Conservation (phyloP, 64 coral and sea anemone genomes). For the Dendronephthya gigantea region DNA sequence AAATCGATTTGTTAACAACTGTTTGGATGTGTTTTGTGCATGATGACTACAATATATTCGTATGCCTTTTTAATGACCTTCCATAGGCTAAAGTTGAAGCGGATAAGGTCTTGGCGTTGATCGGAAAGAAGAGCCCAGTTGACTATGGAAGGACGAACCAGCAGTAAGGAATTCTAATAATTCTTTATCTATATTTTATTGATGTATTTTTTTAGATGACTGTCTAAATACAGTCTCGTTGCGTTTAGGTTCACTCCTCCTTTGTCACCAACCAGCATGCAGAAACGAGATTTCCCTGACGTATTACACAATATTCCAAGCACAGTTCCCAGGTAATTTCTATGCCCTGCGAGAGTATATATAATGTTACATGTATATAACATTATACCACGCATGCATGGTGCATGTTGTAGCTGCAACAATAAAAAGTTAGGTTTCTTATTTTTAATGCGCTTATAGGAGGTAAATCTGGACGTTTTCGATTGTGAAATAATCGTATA, state of each 20-base stretch:
- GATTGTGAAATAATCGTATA: not conserved
- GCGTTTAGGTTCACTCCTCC: not conserved
- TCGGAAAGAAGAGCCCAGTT: conserved; percentile 49
- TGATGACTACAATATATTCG: not conserved
- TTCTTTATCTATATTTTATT: not conserved
- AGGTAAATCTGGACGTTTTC: no score
- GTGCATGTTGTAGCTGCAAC: not conserved
- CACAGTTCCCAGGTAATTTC: not conserved
- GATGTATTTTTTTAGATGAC: not conserved
- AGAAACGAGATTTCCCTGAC: not conserved
- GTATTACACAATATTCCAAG: not conserved
- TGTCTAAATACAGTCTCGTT: not conserved
- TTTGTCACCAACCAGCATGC: not conserved
- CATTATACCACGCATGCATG: no score
- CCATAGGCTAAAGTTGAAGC: conserved; percentile 87
- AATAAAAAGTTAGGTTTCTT: no score
- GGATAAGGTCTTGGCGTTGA: conserved; percentile 51
- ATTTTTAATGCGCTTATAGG: no score
- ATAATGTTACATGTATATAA: no score
- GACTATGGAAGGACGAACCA: not conserved
- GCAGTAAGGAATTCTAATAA: not conserved
- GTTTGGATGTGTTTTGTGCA: no score
- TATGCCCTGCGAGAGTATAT: not conserved
- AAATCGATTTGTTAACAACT: no score
- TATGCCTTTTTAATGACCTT: not conserved